Percentiles rank a stretch among this genome's conserved stretches.
Evolutionary conservation across 2,888 invertebrate genomes (phyloP).

Genomic region (Myopa testacea): DNA sequence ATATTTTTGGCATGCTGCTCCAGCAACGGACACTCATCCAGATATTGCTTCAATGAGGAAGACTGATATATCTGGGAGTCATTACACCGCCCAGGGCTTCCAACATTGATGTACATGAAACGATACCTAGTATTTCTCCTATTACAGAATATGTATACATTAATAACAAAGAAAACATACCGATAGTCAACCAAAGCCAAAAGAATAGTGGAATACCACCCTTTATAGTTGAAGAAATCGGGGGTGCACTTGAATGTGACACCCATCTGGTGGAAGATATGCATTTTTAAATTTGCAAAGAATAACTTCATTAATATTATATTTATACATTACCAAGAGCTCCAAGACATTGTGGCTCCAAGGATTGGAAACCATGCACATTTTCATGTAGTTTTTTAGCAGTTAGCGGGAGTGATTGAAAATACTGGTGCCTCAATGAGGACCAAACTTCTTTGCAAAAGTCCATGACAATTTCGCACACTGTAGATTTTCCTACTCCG

Average conservation of each 20-base stretch:
- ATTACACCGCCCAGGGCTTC: too few species aligned
- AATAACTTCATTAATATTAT: neutral
- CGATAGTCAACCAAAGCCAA: slow-evolving; percentile 38
- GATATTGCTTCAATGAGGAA: neutral
- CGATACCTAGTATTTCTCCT: slow-evolving; percentile 26
- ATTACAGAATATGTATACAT: neutral
- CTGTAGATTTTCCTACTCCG: too few species aligned
- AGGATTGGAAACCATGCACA: neutral
- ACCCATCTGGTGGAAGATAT: slow-evolving; percentile 42
- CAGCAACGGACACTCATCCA: neutral
- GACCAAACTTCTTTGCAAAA: too few species aligned
- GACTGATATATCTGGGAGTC: slow-evolving; percentile 32
- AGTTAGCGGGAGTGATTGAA: slow-evolving; percentile 1
- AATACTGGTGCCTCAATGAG: neutral
- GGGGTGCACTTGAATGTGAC: slow-evolving; percentile 46
- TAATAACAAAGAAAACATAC: slow-evolving; percentile 15
- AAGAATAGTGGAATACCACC: slow-evolving; percentile 43
- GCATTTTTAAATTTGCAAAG: neutral
- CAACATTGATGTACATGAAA: slow-evolving; percentile 39
- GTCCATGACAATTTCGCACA: too few species aligned
- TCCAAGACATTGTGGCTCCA: slow-evolving; percentile 11
- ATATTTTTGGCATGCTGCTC: slow-evolving; percentile 29
- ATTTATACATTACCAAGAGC: slow-evolving; percentile 3
- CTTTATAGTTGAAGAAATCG: slow-evolving; percentile 42
- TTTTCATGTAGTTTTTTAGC: neutral